A percentile compares a stretch with the other conserved stretches of the same genome.
Evolutionary conservation across 2,888 invertebrate species (phyloP).

Genomic region (Diplolepis rosae): DNA sequence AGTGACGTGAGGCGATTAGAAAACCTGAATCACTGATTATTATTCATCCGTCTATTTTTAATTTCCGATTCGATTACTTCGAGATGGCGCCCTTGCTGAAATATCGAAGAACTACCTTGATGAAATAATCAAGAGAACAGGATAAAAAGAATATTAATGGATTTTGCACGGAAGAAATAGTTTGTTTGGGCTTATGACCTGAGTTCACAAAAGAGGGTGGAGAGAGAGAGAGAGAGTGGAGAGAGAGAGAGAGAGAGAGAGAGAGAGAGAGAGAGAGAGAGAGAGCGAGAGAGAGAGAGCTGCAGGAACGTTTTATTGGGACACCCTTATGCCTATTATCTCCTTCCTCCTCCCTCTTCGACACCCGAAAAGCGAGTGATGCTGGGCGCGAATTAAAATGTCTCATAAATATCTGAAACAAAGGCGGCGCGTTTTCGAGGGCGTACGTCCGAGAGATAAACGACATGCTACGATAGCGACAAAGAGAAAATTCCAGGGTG

Average conservation of each 20-base stretch:
- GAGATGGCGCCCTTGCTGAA: not conserved
- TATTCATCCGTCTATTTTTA: not conserved
- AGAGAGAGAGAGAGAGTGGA: slow-evolving; percentile 34
- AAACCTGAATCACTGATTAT: not conserved
- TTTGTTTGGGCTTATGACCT: not conserved
- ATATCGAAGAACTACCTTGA: not conserved
- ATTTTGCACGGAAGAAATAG: not conserved
- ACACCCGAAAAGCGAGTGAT: slow-evolving; percentile 62
- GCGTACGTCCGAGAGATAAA: slow-evolving; percentile 72
- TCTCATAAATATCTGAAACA: slow-evolving; percentile 74
- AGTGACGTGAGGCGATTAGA: not conserved
- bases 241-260: slow-evolving; percentile 38
- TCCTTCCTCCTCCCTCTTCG: slow-evolving; percentile 57
- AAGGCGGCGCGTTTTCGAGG: slow-evolving; percentile 72
- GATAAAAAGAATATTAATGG: not conserved
- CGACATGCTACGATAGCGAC: slow-evolving; percentile 64
- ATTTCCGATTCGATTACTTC: not conserved
- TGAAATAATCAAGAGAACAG: not conserved
- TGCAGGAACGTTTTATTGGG: slow-evolving; percentile 63
- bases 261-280: slow-evolving; percentile 35
- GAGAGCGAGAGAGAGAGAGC: slow-evolving; percentile 35
- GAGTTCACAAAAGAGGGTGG: slow-evolving; percentile 29
- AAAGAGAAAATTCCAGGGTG: slow-evolving; percentile 41
- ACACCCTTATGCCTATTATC: slow-evolving; percentile 71
- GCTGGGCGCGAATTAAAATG: slow-evolving; percentile 73